A percentile compares a stretch with the other conserved stretches of the same genome.
phyloP scores from a whole-genome alignment of 2,113 vertebrate species.

The Raja brachyura region DNA sequence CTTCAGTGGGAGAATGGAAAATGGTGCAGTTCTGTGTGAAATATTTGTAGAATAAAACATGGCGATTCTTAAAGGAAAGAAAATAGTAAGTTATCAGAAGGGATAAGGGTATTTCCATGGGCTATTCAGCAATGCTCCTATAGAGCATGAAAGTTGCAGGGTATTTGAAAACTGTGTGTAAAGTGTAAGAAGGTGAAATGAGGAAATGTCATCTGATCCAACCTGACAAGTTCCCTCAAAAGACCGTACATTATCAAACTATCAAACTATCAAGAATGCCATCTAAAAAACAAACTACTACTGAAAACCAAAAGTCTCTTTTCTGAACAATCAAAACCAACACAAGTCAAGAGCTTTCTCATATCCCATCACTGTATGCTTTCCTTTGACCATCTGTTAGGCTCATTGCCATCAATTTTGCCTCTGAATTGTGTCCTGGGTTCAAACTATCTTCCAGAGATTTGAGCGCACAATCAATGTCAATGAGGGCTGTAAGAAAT shows the following conservation, averaged over 20 bases:
- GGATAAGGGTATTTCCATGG: background rate
- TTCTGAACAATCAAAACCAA: background rate
- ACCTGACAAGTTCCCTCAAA: background rate
- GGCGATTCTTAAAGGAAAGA: background rate
- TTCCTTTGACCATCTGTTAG: background rate
- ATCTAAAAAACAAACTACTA: background rate
- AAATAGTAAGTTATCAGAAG: background rate
- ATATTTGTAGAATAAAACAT: background rate
- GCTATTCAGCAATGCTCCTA: background rate
- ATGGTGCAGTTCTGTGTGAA: background rate
- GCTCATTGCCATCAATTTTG: background rate
- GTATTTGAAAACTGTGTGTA: background rate
- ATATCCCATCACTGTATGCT: background rate
- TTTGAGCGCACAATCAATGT: background rate
- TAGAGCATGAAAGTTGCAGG: background rate
- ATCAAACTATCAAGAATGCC: background rate
- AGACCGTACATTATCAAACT: background rate
- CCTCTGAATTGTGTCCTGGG: background rate
- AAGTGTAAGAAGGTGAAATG: background rate
- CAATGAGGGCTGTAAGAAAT: background rate
- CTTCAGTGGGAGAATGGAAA: background rate
- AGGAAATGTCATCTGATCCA: background rate
- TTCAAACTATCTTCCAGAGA: background rate
- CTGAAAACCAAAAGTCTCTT: background rate
- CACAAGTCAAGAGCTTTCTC: background rate